Conservation (phyloP, 2,113 vertebrate species). For the Myrmecobius fasciatus region DNA sequence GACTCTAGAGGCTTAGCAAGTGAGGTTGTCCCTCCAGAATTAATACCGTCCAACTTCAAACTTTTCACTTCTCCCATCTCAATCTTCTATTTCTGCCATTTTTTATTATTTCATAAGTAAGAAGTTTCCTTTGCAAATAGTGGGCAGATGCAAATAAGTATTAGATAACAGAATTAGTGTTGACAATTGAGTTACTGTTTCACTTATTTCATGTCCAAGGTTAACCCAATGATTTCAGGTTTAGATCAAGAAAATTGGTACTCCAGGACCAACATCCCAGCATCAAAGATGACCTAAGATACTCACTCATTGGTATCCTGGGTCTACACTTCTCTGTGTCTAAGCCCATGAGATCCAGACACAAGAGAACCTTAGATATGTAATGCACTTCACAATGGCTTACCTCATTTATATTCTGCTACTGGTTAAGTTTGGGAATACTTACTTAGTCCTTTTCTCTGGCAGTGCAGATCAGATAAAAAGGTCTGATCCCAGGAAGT, state of each 20-base stretch:
- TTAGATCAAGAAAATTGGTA: slow-evolving; percentile 2
- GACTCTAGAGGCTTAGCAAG: background rate
- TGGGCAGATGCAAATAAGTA: background rate
- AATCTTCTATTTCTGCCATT: background rate
- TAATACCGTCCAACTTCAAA: background rate
- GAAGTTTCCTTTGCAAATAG: background rate
- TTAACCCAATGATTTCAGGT: background rate
- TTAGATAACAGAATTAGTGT: background rate
- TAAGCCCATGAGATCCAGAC: background rate
- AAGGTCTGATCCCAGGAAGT: background rate
- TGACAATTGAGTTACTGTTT: background rate
- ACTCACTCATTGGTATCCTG: background rate
- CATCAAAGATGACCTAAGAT: background rate
- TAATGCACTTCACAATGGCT: background rate
- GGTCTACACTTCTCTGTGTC: background rate
- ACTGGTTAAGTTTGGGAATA: background rate
- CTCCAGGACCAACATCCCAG: background rate
- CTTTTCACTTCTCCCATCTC: background rate
- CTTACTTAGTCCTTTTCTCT: background rate
- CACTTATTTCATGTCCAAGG: background rate
- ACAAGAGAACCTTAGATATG: background rate
- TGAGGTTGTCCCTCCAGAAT: background rate
- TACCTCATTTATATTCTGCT: background rate
- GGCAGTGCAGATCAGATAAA: slow-evolving; percentile 12
- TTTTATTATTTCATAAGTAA: background rate